Conservation (phyloP, 2,888 invertebrate species). For the Acanthoscelides obtectus region DNA sequence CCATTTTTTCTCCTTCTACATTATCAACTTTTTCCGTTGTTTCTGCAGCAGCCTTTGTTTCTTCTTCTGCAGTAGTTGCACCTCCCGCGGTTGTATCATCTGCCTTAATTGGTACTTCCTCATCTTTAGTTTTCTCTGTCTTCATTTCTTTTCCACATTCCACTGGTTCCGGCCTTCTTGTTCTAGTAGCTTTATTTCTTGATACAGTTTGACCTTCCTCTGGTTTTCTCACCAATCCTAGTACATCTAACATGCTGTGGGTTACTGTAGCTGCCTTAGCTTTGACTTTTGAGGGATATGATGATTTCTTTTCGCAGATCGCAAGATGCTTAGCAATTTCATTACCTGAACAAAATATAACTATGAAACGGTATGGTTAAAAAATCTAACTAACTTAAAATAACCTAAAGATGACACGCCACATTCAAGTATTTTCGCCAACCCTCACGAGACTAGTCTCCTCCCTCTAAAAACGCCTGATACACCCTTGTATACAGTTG, state of each 20-base stretch:
- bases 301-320: conserved; percentile 67
- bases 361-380: no score
- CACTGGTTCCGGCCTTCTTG: background rate
- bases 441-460: no score
- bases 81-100: conserved; percentile 3
- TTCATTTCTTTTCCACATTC: conserved; percentile 1
- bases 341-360: conserved; percentile 42
- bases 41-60: background rate
- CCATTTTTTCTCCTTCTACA: conserved; percentile 2
- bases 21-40: conserved; percentile 1
- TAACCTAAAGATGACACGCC: no score
- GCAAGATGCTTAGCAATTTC: conserved; percentile 67
- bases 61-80: conserved; percentile 4
- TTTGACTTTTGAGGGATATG: conserved; percentile 62
- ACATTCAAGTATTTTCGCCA: no score
- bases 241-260: conserved; percentile 55
- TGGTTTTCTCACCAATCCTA: conserved; percentile 54
- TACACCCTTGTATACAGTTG: no score
- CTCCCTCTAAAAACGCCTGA: no score
- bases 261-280: conserved; percentile 60
- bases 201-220: conserved; percentile 37
- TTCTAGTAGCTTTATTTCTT: background rate
- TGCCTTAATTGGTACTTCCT: conserved; percentile 1
- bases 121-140: background rate
- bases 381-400: no score